Conservation (phyloP, 2,888 invertebrate genomes). For the Zhengitettix transpicula region DNA sequence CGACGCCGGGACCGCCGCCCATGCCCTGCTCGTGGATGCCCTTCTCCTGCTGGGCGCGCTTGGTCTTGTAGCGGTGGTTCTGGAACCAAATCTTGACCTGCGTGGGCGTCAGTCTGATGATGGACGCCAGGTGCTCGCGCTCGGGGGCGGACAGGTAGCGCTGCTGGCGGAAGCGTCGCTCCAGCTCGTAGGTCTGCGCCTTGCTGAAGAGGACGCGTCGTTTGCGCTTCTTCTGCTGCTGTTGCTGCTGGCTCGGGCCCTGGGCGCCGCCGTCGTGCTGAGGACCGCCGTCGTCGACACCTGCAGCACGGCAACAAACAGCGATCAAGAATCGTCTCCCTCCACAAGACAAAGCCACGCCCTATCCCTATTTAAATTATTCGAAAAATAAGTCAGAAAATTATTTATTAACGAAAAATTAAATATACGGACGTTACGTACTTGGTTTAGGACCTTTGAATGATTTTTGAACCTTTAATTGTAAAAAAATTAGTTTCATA, state of each 20-base stretch:
- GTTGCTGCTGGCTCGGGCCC: conserved; percentile 17
- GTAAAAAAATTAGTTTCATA: no score
- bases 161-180: conserved; percentile 87
- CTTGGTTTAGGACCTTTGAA: no score
- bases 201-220: conserved; percentile 93
- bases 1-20: conserved; percentile 17
- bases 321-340: background rate
- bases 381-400: no score
- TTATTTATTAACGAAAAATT: no score
- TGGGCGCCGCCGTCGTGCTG: conserved; percentile 15
- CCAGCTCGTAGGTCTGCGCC: conserved; percentile 91
- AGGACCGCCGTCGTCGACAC: background rate
- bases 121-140: conserved; percentile 85
- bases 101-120: conserved; percentile 90
- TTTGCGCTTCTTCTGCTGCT: conserved; percentile 71
- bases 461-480: no score
- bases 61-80: conserved; percentile 97
- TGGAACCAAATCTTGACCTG: conserved; percentile 98
- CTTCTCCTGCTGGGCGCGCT: conserved; percentile 91
- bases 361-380: background rate
- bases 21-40: conserved; percentile 43
- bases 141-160: conserved; percentile 95
- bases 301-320: background rate
- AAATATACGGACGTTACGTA: no score
- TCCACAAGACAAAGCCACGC: background rate